Conservation (phyloP, 1,140 invertebrate species). For the Pseudobourletiella spinata region DNA sequence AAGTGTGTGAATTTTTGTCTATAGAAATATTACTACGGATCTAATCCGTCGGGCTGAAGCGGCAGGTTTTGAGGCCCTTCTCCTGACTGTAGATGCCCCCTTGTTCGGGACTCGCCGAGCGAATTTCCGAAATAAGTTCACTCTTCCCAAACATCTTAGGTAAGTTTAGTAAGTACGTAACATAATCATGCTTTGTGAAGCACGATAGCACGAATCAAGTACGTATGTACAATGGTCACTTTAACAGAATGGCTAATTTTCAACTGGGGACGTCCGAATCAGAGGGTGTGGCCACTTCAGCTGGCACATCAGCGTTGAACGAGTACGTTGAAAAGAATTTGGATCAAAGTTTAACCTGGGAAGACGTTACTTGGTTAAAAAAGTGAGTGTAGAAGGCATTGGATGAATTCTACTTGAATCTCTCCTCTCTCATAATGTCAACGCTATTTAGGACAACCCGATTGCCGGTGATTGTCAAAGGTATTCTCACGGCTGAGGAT, state of each 20-base stretch:
- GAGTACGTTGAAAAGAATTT: slow-evolving; percentile 50
- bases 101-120: slow-evolving; percentile 67
- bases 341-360: slow-evolving; percentile 69
- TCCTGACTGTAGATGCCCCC: slow-evolving; percentile 82
- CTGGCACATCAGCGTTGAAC: slow-evolving; percentile 57
- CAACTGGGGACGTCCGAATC: slow-evolving; percentile 29
- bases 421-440: too few relatives aligned
- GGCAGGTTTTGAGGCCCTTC: slow-evolving; percentile 73
- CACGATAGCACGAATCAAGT: too few relatives aligned
- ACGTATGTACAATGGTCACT: too few relatives aligned
- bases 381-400: slow-evolving; percentile 44
- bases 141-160: slow-evolving; percentile 66
- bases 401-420: too few relatives aligned
- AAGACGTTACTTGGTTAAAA: slow-evolving; percentile 74
- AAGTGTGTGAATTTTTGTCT: too few relatives aligned
- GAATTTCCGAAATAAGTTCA: slow-evolving; percentile 76
- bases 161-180: slow-evolving; percentile 40
- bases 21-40: slow-evolving; percentile 44
- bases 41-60: slow-evolving; percentile 68
- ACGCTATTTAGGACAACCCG: slow-evolving; percentile 48
- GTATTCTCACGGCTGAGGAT: slow-evolving; percentile 78
- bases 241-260: slow-evolving; percentile 42
- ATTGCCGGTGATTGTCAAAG: slow-evolving; percentile 81
- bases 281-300: slow-evolving; percentile 31
- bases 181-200: neutral